Percentiles rank a stretch among this genome's conserved stretches.
These are phyloP conservation scores for Latrodectus hesperus DNA, from an alignment of 2,888 invertebrate species.

Conservation along the genomic window DNA sequence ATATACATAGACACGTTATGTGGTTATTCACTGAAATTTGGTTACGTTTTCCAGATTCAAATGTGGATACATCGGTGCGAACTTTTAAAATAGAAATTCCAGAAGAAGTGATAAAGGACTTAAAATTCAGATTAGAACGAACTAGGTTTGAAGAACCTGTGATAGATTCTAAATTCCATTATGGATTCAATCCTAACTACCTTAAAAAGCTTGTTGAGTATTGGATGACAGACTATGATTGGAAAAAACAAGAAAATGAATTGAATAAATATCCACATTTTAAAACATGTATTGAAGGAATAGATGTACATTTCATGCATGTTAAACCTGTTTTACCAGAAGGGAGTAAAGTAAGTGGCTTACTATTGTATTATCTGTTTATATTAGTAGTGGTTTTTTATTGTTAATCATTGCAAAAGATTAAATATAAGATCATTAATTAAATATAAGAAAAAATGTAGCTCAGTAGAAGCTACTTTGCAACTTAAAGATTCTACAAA, in stretches of 20 bases:
- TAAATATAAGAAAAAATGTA: too few species aligned
- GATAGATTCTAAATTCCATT: neutral
- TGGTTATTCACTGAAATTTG: too few species aligned
- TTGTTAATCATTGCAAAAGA: too few species aligned
- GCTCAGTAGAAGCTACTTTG: too few species aligned
- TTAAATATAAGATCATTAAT: too few species aligned
- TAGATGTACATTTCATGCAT: slow-evolving; percentile 82
- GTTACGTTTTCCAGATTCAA: too few species aligned
- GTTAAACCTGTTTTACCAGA: slow-evolving; percentile 78
- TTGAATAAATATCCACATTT: slow-evolving; percentile 86
- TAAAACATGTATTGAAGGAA: slow-evolving; percentile 84
- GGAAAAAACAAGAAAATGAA: slow-evolving; percentile 81
- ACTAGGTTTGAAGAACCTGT: neutral
- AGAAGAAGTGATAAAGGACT: neutral
- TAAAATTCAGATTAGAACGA: neutral
- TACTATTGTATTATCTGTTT: neutral
- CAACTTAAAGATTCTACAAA: too few species aligned
- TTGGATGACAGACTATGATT: slow-evolving; percentile 86
- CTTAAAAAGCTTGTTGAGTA: slow-evolving; percentile 82
- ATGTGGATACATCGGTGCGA: neutral
- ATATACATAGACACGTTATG: too few species aligned
- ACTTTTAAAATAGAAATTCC: neutral
- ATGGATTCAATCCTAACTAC: slow-evolving; percentile 81
- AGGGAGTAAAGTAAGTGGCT: slow-evolving; percentile 71
- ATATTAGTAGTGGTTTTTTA: too few species aligned